Percentiles rank a stretch among this genome's conserved stretches.
phyloP scores from a whole-genome alignment of 2,113 vertebrate genomes.

The Tringa solitaria region DNA sequence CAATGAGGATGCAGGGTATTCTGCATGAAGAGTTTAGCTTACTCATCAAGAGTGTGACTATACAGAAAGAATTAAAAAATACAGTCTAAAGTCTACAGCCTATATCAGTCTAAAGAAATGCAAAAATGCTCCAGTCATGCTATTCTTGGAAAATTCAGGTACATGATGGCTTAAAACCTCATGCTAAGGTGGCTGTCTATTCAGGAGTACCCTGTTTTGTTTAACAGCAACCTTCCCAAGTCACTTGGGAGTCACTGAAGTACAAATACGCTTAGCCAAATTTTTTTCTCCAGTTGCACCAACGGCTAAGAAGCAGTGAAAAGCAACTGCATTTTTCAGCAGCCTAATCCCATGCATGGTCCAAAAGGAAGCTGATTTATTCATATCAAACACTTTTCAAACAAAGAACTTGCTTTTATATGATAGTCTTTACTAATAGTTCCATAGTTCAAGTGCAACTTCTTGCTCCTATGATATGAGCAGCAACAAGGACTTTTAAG shows the following conservation, averaged over 20 bases:
- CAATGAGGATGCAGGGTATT: not conserved
- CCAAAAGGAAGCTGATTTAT: not conserved
- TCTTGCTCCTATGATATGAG: not conserved
- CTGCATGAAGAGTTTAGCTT: not conserved
- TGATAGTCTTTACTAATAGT: not conserved
- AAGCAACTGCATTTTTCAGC: not conserved
- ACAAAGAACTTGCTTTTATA: not conserved
- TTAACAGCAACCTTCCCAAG: not conserved
- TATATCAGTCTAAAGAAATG: not conserved
- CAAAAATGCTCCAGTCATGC: not conserved
- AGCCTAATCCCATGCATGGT: not conserved
- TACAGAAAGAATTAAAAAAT: not conserved
- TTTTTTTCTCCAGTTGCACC: not conserved
- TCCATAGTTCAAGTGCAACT: not conserved
- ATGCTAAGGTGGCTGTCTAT: not conserved
- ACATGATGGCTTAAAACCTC: not conserved
- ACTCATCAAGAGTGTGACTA: not conserved
- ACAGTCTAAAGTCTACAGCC: not conserved
- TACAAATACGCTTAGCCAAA: fast-evolving
- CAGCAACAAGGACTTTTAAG: not conserved
- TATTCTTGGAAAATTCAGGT: not conserved
- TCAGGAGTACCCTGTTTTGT: not conserved
- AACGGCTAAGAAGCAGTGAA: not conserved
- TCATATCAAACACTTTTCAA: not conserved
- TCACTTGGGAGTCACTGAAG: not conserved